phyloP scores from a whole-genome alignment of 2,113 vertebrate species.

The Eudyptes chrysolophus region DNA sequence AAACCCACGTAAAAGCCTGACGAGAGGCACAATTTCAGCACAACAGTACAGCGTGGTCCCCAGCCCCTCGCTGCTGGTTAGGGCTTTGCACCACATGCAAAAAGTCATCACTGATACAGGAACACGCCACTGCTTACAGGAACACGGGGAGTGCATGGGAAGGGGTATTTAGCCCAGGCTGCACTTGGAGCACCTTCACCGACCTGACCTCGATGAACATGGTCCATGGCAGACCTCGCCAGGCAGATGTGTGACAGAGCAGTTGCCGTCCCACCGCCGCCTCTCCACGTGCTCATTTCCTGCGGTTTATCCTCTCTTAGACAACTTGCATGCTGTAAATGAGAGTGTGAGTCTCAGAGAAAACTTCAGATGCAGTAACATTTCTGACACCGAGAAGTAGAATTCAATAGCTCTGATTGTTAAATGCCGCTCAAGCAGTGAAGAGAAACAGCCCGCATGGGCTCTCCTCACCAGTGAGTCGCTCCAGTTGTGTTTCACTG shows the following conservation, averaged over 20 bases:
- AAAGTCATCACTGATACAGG: rapidly evolving
- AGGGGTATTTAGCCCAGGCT: neutral
- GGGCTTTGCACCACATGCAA: neutral
- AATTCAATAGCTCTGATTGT: constrained; percentile 15
- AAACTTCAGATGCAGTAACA: neutral
- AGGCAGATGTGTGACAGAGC: rapidly evolving
- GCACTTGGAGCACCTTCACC: neutral
- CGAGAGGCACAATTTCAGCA: neutral
- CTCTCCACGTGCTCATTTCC: neutral
- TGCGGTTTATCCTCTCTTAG: neutral
- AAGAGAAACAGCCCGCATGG: neutral
- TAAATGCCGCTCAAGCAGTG: neutral
- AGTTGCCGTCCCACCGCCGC: neutral
- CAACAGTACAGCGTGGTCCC: rapidly evolving
- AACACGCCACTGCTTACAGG: neutral
- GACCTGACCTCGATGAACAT: neutral
- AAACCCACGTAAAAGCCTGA: neutral
- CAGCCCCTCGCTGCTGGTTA: neutral
- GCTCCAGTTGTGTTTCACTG: neutral
- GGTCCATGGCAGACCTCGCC: neutral
- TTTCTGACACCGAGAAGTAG: neutral
- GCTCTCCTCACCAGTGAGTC: neutral
- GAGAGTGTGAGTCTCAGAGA: neutral
- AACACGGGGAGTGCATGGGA: neutral
- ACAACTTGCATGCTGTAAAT: neutral